Evolutionary conservation across 92 coral and sea anemone species (phyloP).

Genomic region (Blastomussa wellsi): DNA sequence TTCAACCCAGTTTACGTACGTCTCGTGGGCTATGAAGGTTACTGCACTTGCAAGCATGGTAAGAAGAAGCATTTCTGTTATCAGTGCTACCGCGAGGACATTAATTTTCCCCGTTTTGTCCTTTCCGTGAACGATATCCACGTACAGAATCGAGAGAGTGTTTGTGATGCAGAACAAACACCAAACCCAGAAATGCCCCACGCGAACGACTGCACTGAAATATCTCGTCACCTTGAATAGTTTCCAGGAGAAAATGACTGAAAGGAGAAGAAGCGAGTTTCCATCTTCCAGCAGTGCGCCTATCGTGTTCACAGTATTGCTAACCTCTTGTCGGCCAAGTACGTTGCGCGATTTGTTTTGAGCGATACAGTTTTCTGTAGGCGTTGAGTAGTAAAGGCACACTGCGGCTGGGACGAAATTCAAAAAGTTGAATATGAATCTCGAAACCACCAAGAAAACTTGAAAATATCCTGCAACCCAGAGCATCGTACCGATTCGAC

Average conservation of each 20-base stretch:
- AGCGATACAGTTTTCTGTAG: slow-evolving; percentile 57
- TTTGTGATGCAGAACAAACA: slow-evolving; percentile 36
- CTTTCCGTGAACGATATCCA: slow-evolving; percentile 36
- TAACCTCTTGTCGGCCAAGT: slow-evolving; percentile 49
- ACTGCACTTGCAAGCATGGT: slow-evolving; percentile 69
- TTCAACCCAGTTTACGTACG: slow-evolving; percentile 57
- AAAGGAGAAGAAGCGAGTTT: slow-evolving; percentile 52
- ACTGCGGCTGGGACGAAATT: slow-evolving; percentile 45
- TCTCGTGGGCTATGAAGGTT: slow-evolving; percentile 60
- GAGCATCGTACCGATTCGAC: neutral
- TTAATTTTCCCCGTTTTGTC: slow-evolving; percentile 12
- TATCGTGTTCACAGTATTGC: slow-evolving; percentile 39
- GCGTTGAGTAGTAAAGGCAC: slow-evolving; percentile 63
- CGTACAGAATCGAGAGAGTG: slow-evolving; percentile 31
- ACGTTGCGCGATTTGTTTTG: slow-evolving; percentile 49
- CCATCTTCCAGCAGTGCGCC: slow-evolving; percentile 57
- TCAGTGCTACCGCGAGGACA: slow-evolving; percentile 41
- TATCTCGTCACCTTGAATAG: slow-evolving; percentile 51
- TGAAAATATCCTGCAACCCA: slow-evolving; percentile 30
- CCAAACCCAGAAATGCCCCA: slow-evolving; percentile 88
- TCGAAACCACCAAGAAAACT: slow-evolving; percentile 38
- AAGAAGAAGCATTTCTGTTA: slow-evolving; percentile 52
- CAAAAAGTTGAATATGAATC: slow-evolving; percentile 57
- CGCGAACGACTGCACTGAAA: slow-evolving; percentile 50
- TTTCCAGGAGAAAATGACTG: slow-evolving; percentile 58